Evolutionary conservation across 2,888 invertebrate genomes (phyloP).

Genomic region (Pachycephus smyrnensis): DNA sequence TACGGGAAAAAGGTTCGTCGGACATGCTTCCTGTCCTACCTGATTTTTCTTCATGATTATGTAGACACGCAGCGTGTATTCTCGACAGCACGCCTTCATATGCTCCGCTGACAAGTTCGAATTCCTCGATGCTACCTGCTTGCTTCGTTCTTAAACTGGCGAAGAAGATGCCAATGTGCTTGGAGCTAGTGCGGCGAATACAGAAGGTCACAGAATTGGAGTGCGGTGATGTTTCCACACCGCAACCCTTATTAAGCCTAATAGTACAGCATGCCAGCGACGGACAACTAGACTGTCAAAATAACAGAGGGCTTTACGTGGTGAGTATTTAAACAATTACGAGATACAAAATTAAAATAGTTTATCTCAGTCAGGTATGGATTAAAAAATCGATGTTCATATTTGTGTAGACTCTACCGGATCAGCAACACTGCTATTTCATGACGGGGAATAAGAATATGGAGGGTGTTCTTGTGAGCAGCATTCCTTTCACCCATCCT

Average conservation of each 20-base stretch:
- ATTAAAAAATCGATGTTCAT: background rate
- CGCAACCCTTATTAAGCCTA: conserved; percentile 79
- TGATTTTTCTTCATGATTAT: conserved; percentile 5
- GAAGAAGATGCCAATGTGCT: conserved; percentile 88
- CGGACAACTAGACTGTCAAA: conserved; percentile 78
- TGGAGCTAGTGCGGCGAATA: conserved; percentile 78
- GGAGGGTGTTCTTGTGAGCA: conserved; percentile 81
- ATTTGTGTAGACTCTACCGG: conserved; percentile 81
- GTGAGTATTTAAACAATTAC: conserved; percentile 69
- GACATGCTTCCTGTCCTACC: conserved; percentile 23
- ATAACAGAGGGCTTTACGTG: conserved; percentile 86
- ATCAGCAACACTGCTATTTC: conserved; percentile 94
- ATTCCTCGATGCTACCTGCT: conserved; percentile 91
- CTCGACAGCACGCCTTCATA: conserved; percentile 79
- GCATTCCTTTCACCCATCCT: conserved; percentile 94
- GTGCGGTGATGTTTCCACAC: conserved; percentile 70
- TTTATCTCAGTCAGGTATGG: conserved; percentile 1
- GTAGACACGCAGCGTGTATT: background rate
- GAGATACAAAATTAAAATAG: background rate
- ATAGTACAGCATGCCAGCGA: conserved; percentile 84
- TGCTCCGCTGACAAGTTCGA: conserved; percentile 82
- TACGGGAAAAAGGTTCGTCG: conserved; percentile 78
- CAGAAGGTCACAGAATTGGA: conserved; percentile 73
- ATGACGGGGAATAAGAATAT: conserved; percentile 84
- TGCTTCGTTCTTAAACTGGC: conserved; percentile 88